Base-by-base conservation (phyloP, 2,113 vertebrate genomes). In the Tachysurus vachellii region DNA sequence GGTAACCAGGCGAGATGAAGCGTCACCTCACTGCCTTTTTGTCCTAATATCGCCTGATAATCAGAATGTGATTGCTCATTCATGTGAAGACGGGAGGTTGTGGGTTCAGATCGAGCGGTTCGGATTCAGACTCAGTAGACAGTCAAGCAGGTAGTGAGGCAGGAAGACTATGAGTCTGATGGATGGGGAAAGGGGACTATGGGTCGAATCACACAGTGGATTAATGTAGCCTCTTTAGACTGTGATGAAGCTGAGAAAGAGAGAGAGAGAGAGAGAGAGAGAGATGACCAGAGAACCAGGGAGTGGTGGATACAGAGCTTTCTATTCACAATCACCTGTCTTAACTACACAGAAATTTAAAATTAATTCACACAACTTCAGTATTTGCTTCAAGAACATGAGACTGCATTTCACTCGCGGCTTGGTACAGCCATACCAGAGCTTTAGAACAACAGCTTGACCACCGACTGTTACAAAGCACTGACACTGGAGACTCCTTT, bases 1-100 rank as follows among this genome's bases (percentile, higher is more conserved):
- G 92, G 91, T 92, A 90, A 92, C 93, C 91, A 90, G 53, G 77
- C 89, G 90, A 93, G 91, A 19, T 82, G 79, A 86, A 73, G 64
- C 54, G 11, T 73, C 42, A 70, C 54, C 79, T 73, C 42, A 3
- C 85, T 19, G 16, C 70, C 76, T 86, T 28, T 82, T 54, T 23
- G 86, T 59, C 54, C 42, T 53, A 75, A 82, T 82, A 36, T 75
- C 54, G 5, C 28, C 80, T 11, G 80, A 61, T 82, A 62, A 82
- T 87, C 80, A 16, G 80, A 62, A 16, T 13, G 66, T 23, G 68
- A 80, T 86, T 75, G 80, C 42, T 73, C 44, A 28, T 87, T 28
- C 26, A 11, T 17, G 68, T 53, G 68, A 26, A 87, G n/a, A 62
- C 7, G 56, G 14, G 56, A 82, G 85, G 85, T 59, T 28, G 53